Base-by-base conservation (phyloP, 30 jellyfish, hydroid and myxozoan species). In the Catostylus mosaicus region DNA sequence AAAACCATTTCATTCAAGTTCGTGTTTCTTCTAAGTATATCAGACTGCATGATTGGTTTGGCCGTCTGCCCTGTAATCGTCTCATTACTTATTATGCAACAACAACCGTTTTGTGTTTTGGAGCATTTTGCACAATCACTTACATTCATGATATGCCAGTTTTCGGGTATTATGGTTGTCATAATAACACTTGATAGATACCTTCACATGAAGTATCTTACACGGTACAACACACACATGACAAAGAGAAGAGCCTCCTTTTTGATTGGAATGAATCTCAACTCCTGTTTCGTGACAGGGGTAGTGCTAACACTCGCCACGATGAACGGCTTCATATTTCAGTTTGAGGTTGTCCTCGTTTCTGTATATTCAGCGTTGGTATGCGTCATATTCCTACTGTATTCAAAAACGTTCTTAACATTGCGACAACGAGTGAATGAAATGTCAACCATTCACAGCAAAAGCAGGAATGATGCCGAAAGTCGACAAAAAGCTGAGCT, bases 121-220 rank as follows among this genome's bases (percentile, higher is more conserved):
- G 90, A 80, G 81, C 78, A 63, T 37, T n/a, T 43, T 32, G 50
- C 77, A 5, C 90, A 80, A 51, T 65, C 75, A 7, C 46, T 36
- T 20, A 80, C 90, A 3, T 80, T 80, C 75, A 37, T 67, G 57
- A 11, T 80, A 12, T 40, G 82, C 73, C 90, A 80, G 30, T 80
- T 80, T 35, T 63, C 90, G 10, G 90, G 90, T 1, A 47, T 80
- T 1, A 80, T 80, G 90, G 83, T 80, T 6, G 83, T 65, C 30
- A 65, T 80, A 63, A 80, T 80, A 0, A 80, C 90, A 11, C 68
- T 80, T 26, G 90, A 80, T 45, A 47, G 90, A 23, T 80, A 37
- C 46, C 74, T 80, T 14, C 90, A 80, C 81, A 80, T 80, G 90
- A 80, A 48, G 76, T 67, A 80, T 23, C 52, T 80, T 24, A 80